Conservation (phyloP, 2,113 vertebrate genomes). For the Picathartes gymnocephalus region DNA sequence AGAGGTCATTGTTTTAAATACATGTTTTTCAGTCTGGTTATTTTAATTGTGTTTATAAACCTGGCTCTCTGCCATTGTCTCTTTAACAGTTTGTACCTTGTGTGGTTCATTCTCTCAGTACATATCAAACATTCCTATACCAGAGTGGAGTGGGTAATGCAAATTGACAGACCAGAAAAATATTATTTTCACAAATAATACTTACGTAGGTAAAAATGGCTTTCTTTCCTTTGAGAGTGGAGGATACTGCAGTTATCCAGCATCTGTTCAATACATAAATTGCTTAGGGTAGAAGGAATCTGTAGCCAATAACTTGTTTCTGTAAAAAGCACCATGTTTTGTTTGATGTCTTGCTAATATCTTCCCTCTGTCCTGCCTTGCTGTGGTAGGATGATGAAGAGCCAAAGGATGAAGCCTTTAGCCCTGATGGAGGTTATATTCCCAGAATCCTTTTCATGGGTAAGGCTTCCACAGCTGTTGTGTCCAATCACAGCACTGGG, state of each 20-base stretch:
- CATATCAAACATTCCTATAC: neutral
- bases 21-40: neutral
- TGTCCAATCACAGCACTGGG: neutral
- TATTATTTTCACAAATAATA: neutral
- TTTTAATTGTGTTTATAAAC: neutral
- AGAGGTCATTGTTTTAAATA: neutral
- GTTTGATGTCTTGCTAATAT: neutral
- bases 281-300: neutral
- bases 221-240: neutral
- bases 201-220: neutral
- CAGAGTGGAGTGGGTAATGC: neutral
- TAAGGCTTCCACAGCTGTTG: slow-evolving; percentile 50
- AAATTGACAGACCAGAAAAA: neutral
- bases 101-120: neutral
- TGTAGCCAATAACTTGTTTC: neutral
- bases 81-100: neutral
- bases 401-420: slow-evolving; percentile 90
- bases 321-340: neutral
- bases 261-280: neutral
- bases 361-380: neutral
- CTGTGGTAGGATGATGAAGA: slow-evolving; percentile 91
- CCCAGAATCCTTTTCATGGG: slow-evolving; percentile 97
- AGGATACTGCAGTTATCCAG: neutral
- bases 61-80: neutral
- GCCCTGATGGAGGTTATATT: slow-evolving; percentile 95